Base-by-base conservation (phyloP, 2,888 invertebrate genomes). In the Calephelis perditalis region DNA sequence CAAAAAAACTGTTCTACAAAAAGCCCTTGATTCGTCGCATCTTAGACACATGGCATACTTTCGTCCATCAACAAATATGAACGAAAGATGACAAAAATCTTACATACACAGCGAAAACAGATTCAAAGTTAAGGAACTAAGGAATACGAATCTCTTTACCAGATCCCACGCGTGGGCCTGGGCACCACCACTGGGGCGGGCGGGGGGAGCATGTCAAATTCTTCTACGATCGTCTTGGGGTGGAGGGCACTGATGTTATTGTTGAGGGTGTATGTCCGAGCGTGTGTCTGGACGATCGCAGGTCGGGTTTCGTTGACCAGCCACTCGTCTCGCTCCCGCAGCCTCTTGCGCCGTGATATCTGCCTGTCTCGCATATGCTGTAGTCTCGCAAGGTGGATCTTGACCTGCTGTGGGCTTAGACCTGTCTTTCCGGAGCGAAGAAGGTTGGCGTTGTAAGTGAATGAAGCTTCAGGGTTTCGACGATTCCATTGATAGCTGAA, bases 141-240 rank as follows among this genome's bases (percentile, higher is more conserved):
- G 10, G 10, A 35, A 37, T 47, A 47, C n/a, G 35, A 37, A 15
- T 35, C 10, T 3, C 55, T 60, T 73, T 77, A 78, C 60, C 72
- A 75, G 60, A 75, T 71, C 35, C 73, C 72, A 37, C 77, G 72
- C 3, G 71, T 76, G 3, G 74, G 73, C 61, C 77, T 69, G 11
- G 78, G 73, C 3, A 76, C 61, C 0, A 68, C 76, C 5, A 75
- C 71, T 2, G 79, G 76, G 5, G 77, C 70, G 0, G 77, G 81
- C 3, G 81, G 78, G 7, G 84, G 82, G 63, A 83, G 76, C 80
- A 87, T 84, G 45, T 87, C 84, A 67, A 91, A 86, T 67, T 89
- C 89, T 71, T 93, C 93, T 0, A 93, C 91, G 46, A 93, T 92
- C 1, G 91, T 88, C 68, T 91, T 91, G 3, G 93, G 93, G 70